Base-by-base conservation (phyloP, 2,888 invertebrate species). In the Drosophila paranaensis region DNA sequence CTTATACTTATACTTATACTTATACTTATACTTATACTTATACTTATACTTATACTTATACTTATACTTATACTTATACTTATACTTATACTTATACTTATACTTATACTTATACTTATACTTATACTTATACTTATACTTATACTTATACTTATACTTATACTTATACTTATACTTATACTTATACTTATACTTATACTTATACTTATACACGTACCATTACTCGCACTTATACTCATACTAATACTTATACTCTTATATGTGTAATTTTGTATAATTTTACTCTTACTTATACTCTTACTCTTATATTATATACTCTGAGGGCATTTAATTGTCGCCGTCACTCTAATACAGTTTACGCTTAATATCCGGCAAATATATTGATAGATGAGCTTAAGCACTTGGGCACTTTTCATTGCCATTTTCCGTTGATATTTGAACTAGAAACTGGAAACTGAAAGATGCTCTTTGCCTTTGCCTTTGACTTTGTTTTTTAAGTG, bases 381-480 rank as follows among this genome's bases (percentile, higher is more conserved):
- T 76, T 85, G 86, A 77, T 71, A 80, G 74, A 80, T 77, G 83
- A 77, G 71, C 74, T 67, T 27, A 77, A 65, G 66, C 60, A 71
- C 74, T 82, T 61, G 27, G 42, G 43, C 45, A 48, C 30, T 60
- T 54, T 55, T 54, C 42, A 58, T 65, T 66, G 63, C 48, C 62
- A 55, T 74, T 61, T 72, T 45, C 25, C 60, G 67, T 80, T 77
- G 79, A 72, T 82, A 81, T 86, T 70, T 72, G 74, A 77, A 42
- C 60, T 40, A 25, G 33, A 66, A 65, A 66, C 65, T 54, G 54
- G 66, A 46, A 82, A 69, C 72, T 65, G 66, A 35, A 66, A 67
- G 61, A 74, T 27, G 75, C 58, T 53, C 65, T 74, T 65, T 58
- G 67, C 16, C 45, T 42, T 60, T 72, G 45, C 16, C 45, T 42